Percentiles rank a stretch among this genome's conserved stretches.
Conservation (phyloP, 2,797 vertebrate genomes). For the Clamator glandarius region DNA sequence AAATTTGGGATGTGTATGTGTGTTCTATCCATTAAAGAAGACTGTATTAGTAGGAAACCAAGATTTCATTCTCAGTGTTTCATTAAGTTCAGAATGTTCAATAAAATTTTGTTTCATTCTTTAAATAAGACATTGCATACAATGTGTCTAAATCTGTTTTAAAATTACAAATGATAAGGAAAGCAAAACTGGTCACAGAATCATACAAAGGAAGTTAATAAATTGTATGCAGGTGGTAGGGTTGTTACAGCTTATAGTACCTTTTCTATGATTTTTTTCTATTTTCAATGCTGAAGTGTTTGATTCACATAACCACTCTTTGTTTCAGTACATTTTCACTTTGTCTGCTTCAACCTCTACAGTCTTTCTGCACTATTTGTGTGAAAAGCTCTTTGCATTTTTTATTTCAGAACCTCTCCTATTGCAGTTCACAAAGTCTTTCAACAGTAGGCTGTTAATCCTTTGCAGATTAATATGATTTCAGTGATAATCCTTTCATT, state of each 20-base stretch:
- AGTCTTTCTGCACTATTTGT: slow-evolving; percentile 37
- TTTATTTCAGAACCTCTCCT: slow-evolving; percentile 48
- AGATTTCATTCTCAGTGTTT: not conserved
- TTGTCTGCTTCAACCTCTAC: slow-evolving; percentile 19
- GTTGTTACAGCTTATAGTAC: not conserved
- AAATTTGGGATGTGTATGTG: not conserved
- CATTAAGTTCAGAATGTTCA: not conserved
- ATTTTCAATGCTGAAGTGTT: not conserved
- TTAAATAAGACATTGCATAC: not conserved
- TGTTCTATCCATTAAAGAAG: not conserved
- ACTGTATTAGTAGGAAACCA: not conserved
- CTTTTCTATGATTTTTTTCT: not conserved
- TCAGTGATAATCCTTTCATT: slow-evolving; percentile 71
- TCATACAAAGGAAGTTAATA: not conserved
- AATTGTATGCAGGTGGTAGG: not conserved
- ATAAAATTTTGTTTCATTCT: not conserved
- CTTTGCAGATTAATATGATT: slow-evolving; percentile 69
- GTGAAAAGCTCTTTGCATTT: slow-evolving; percentile 44
- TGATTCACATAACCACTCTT: not conserved
- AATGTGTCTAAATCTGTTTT: not conserved
- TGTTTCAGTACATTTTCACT: slow-evolving; percentile 31
- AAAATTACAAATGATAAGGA: not conserved
- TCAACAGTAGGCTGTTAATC: slow-evolving; percentile 72
- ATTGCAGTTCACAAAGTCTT: slow-evolving; percentile 66
- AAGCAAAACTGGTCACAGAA: not conserved